These are phyloP conservation scores for Tribolium freemani DNA, from an alignment of 2,888 invertebrate species.

Conservation along the genomic window DNA sequence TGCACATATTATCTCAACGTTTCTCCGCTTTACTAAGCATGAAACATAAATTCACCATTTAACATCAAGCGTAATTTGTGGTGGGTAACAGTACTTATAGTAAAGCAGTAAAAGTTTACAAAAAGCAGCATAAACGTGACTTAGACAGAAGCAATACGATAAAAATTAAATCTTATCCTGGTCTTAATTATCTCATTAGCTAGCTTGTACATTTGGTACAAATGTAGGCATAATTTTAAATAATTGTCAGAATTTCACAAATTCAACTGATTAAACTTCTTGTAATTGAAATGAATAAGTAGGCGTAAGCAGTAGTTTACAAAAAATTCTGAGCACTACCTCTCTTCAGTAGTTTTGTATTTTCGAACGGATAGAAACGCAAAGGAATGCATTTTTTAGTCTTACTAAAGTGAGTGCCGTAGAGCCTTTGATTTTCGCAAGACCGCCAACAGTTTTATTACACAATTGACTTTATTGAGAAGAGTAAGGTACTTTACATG, in stretches of 20 bases:
- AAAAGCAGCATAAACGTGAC: conserved; percentile 3
- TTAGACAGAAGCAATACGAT: conserved; percentile 10
- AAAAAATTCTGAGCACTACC: no score
- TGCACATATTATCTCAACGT: conserved; percentile 37
- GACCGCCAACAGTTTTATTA: conserved; percentile 1
- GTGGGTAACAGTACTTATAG: conserved; percentile 15
- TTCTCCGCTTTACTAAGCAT: conserved; percentile 38
- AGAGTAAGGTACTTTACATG: neutral
- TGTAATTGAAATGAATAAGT: no score
- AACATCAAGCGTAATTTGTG: conserved; percentile 33
- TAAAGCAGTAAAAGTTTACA: neutral
- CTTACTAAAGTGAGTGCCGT: neutral
- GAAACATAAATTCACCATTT: conserved; percentile 37
- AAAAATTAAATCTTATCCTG: no score
- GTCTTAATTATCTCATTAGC: no score
- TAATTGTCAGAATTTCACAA: no score
- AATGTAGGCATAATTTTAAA: no score
- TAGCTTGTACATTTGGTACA: no score
- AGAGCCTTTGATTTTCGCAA: neutral
- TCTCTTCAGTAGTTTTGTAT: no score
- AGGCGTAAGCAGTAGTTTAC: no score
- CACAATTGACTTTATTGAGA: conserved; percentile 6
- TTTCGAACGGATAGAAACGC: no score
- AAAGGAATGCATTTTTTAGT: neutral
- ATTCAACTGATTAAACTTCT: no score